Evolutionary conservation across 2,888 invertebrate genomes (phyloP).

Genomic region (Argyresthia albistria): DNA sequence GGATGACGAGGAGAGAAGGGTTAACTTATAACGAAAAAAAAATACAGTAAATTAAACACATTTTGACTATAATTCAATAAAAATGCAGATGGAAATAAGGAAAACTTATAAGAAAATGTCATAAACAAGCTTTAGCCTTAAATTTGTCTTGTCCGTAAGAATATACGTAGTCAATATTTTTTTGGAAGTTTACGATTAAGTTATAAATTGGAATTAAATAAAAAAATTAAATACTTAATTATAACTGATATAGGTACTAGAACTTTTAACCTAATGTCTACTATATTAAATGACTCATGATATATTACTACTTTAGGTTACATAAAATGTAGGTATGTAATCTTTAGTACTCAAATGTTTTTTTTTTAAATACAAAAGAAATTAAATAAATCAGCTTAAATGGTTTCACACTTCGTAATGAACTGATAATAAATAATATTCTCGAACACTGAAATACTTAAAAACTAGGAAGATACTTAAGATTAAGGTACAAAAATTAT

Average conservation of each 20-base stretch:
- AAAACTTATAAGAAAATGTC: conserved; percentile 69
- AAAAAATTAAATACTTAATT: conserved; percentile 72
- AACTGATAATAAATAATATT: conserved; percentile 72
- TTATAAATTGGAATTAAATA: conserved; percentile 65
- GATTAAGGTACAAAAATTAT: conserved; percentile 67
- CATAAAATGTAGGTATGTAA: conserved; percentile 25
- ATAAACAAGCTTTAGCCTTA: conserved; percentile 64
- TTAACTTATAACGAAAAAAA: conserved; percentile 24
- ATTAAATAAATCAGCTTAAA: conserved; percentile 69
- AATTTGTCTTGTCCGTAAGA: conserved; percentile 55
- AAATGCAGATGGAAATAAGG: conserved; percentile 71
- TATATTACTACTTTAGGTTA: conserved; percentile 65
- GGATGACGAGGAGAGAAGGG: too few species aligned
- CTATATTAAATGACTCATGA: conserved; percentile 71
- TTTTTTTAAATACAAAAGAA: conserved; percentile 67
- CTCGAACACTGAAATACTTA: conserved; percentile 65
- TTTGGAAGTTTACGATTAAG: conserved; percentile 53
- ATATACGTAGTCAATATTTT: conserved; percentile 59
- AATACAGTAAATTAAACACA: conserved; percentile 55
- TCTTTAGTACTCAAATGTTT: conserved; percentile 53
- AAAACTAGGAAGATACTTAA: conserved; percentile 48
- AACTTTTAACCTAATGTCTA: conserved; percentile 57
- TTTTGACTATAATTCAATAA: conserved; percentile 73
- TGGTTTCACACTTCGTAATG: conserved; percentile 66
- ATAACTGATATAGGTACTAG: conserved; percentile 65